Conservation (phyloP, 2,888 invertebrate genomes). For the Protophormia terraenovae region DNA sequence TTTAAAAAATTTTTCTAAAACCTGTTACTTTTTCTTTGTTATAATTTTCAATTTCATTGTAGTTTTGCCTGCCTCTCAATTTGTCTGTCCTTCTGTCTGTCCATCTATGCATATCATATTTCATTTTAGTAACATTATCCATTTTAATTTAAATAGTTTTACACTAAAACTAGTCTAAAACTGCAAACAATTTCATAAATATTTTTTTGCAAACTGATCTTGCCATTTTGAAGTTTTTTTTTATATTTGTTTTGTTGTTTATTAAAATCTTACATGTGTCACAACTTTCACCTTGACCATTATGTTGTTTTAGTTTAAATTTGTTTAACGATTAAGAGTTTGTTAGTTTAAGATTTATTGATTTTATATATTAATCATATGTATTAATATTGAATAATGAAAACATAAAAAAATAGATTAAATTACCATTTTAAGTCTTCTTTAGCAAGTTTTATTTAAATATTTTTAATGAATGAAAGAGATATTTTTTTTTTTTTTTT, state of each 20-base stretch:
- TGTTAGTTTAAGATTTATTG: conserved; percentile 5
- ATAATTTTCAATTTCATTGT: background rate
- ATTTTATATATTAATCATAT: background rate
- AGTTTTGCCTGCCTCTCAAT: background rate
- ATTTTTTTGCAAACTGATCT: conserved; percentile 27
- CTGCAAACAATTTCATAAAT: conserved; percentile 1
- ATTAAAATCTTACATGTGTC: conserved; percentile 70
- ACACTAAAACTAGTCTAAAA: conserved; percentile 28
- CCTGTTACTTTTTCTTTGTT: background rate
- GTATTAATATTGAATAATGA: no score
- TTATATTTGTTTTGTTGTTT: background rate
- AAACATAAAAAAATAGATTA: background rate
- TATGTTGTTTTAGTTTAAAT: conserved; percentile 3
- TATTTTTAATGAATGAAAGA: background rate
- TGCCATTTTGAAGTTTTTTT: background rate
- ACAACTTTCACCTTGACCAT: conserved; percentile 79
- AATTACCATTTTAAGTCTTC: background rate
- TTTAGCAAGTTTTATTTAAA: background rate
- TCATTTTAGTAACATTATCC: conserved; percentile 30
- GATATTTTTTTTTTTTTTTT: background rate
- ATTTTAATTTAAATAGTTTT: background rate
- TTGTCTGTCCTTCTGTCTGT: background rate
- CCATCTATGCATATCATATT: background rate
- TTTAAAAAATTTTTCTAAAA: background rate
- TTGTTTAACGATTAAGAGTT: background rate